These are phyloP conservation scores for Cyrtorhinus lividipennis DNA, from an alignment of 1,140 invertebrate species.

Conservation along the genomic window DNA sequence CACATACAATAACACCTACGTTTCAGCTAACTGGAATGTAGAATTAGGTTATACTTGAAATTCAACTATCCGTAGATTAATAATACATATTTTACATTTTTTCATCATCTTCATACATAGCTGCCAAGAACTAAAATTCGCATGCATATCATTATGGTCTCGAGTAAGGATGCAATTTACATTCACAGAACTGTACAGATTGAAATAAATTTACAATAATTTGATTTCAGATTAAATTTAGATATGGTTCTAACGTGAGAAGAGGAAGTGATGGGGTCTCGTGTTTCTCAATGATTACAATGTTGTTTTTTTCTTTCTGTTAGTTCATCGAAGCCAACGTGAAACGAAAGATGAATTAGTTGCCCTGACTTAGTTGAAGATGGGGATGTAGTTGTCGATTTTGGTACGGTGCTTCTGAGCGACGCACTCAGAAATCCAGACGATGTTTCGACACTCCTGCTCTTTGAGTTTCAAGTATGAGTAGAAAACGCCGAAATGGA, in stretches of 20 bases:
- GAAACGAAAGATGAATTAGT: neutral
- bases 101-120: too few relatives aligned
- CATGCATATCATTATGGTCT: too few relatives aligned
- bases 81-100: neutral
- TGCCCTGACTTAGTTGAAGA: constrained; percentile 59
- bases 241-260: neutral
- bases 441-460: constrained; percentile 98
- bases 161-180: neutral
- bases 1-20: neutral
- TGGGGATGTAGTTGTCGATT: constrained; percentile 99
- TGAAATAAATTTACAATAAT: neutral
- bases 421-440: constrained; percentile 99
- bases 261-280: neutral
- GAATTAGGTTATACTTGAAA: neutral
- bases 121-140: too few relatives aligned
- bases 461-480: constrained; percentile 98
- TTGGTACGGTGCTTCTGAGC: constrained; percentile 97
- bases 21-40: neutral
- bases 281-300: neutral
- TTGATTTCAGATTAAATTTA: neutral
- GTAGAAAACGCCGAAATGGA: constrained; percentile 99
- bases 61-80: neutral
- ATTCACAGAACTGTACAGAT: neutral
- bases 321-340: too few relatives aligned
- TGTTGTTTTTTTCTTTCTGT: too few relatives aligned